Base-by-base conservation (phyloP, 2,113 vertebrate genomes). In the Catharus bicknelli region DNA sequence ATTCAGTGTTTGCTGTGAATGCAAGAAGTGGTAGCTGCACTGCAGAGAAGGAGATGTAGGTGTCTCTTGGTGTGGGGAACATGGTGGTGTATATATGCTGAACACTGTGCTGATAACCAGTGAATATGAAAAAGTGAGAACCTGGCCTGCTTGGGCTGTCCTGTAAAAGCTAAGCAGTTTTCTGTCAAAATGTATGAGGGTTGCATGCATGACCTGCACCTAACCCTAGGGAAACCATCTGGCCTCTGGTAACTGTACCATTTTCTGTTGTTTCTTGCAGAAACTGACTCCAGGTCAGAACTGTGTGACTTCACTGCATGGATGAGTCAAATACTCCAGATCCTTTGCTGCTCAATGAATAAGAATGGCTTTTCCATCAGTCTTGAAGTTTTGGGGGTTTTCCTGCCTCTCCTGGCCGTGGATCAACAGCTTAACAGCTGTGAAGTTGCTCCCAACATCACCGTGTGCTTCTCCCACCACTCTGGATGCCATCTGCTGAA, bases 211-310 rank as follows among this genome's bases (percentile, higher is more conserved):
- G 36, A 64, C 32, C 58, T 72, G 40, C 2, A 2, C 42, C 47
- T 54, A 53, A 51, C n/a, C 25, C 30, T 38, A 20, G 58, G 22
- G 22, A 78, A 95, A 72, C 25, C 43, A 13, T 84, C 57, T 42
- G 36, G 13, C 19, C 32, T 78, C 11, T n/a, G 20, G 21, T 30
- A 55, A 25, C 48, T 63, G 26, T 18, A 80, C 14, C 13, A 16
- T 86, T 63, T 84, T 45, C 73, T 66, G n/a, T 43, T 36, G 30
- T 45, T 90, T 75, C 43, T 78, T 85, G 21, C 54, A 75, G 19
- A 78, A 81, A 55, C 43, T 48, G 30, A 62, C 27, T 32, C 13
- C 14, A 53, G 14, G 23, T 86, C n/a, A 72, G 29, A 84, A 59
- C 13, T 21, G 17, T 17, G 17, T 42, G n/a, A 57, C 16, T 55